These are phyloP conservation scores for Lates calcarifer DNA, from an alignment of 2,113 vertebrate genomes.

Conservation along the genomic window DNA sequence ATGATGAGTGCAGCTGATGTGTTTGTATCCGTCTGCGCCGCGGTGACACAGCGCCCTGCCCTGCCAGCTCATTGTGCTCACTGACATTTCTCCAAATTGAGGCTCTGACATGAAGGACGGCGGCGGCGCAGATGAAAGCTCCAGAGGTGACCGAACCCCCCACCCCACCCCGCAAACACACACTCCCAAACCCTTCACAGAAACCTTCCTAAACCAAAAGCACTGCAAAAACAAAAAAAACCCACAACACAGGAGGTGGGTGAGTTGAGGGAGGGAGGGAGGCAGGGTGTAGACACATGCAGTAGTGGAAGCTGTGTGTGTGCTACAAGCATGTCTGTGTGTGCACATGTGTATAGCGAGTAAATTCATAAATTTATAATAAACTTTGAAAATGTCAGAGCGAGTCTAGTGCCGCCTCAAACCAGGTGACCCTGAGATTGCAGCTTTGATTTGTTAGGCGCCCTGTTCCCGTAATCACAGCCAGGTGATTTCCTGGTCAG, in stretches of 20 bases:
- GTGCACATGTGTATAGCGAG: neutral
- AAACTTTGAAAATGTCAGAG: constrained; percentile 72
- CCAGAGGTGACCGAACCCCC: constrained; percentile 57
- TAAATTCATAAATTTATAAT: constrained; percentile 50
- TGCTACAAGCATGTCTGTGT: neutral
- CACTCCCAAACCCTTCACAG: too few species aligned
- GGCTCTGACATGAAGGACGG: constrained; percentile 67
- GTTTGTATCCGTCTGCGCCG: constrained; percentile 49
- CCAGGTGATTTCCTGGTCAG: constrained; percentile 59
- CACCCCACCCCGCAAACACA: too few species aligned
- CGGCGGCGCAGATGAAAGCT: constrained; percentile 48
- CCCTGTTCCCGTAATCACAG: constrained; percentile 32
- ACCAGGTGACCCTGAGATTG: constrained; percentile 44
- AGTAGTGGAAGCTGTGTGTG: neutral
- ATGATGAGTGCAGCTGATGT: constrained; percentile 57
- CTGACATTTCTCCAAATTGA: constrained; percentile 81
- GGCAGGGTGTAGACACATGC: neutral
- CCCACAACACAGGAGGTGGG: neutral
- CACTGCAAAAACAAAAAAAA: neutral
- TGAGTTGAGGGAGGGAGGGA: neutral
- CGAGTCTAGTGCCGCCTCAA: neutral
- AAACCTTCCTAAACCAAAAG: too few species aligned
- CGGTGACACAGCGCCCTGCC: constrained; percentile 57
- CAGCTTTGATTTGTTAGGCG: constrained; percentile 55
- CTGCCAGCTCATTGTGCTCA: constrained; percentile 62